A percentile compares a stretch with the other conserved stretches of the same genome.
Conservation (phyloP, 2,888 invertebrate species). For the Spialia ferax region DNA sequence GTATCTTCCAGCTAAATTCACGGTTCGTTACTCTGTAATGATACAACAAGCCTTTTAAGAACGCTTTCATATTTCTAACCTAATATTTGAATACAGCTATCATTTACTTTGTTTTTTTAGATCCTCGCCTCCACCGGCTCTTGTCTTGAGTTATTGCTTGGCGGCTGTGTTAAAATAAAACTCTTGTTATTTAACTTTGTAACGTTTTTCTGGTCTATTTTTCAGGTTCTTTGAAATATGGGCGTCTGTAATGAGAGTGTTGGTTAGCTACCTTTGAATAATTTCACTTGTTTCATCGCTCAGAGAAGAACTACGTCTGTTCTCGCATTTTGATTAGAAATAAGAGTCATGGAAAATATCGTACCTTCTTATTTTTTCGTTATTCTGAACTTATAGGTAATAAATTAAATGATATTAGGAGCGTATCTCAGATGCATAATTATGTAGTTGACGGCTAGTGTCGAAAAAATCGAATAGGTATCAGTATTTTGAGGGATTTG, state of each 20-base stretch:
- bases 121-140: no score
- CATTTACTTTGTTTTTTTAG: conserved; percentile 11
- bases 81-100: conserved; percentile 33
- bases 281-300: not conserved
- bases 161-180: conserved; percentile 24
- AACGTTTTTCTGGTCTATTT: not conserved
- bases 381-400: no score
- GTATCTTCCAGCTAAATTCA: not conserved
- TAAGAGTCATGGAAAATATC: no score
- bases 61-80: conserved; percentile 17
- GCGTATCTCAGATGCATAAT: no score
- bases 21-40: not conserved
- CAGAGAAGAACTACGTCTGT: not conserved
- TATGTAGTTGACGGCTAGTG: no score
- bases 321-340: not conserved
- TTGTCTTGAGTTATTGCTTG: conserved; percentile 24
- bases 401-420: no score
- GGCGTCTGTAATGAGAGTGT: not conserved
- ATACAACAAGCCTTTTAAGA: conserved; percentile 8
- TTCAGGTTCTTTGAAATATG: conserved; percentile 8
- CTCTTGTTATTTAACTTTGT: conserved; percentile 22
- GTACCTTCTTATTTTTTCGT: no score
- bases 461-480: no score
- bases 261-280: not conserved
- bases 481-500: no score